Evolutionary conservation across 2,113 vertebrate genomes (phyloP), one percentile per base, ranked within the genome.

Genomic region (Progne subis): DNA sequence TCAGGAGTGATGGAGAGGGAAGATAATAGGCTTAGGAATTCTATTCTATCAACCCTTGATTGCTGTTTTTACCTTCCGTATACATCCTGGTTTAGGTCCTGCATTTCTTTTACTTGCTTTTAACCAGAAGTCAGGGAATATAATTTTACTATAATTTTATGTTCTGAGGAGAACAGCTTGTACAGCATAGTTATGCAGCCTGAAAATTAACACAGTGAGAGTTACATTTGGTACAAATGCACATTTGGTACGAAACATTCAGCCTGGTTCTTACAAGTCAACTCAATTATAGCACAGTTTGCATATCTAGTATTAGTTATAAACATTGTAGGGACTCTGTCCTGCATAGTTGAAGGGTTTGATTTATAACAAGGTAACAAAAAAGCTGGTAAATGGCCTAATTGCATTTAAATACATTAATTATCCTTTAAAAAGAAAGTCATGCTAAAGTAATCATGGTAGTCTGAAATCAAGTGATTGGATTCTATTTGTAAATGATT

Each of bases 21-120:
- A n/a, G 8, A 3, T 28, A 31, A 55, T 8, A 78, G 29, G 23
- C 28, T 80, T 61, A 47, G 12, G 19, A 60, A n/a, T 34, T 75
- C n/a, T 72, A 6, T 21, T n/a, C 31, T 0, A 37, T 0, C 43
- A 83, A 1, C 23, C 23, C 46, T 18, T 11, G 23, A 61, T 25
- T 0, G 0, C 15, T 9, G 2, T 9, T 49, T 41, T 28, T 64
- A n/a, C 49, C 4, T 88, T 70, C 26, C 26, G 19, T 10, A 60
- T 5, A 14, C 50, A 69, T 64, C 43, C 59, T 44, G 52, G 21
- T 55, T 70, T 63, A 77, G 9, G 12, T 7, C 9, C 8, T 31
- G 9, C 29, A 12, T 43, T 55, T 76, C 46, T 72, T 88, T 63
- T 16, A 61, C 21, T 7, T 64, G 17, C 14, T 68, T 91, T 79